These are phyloP conservation scores for Blastobasis adustella DNA, from an alignment of 2,888 invertebrate genomes.

Conservation along the genomic window DNA sequence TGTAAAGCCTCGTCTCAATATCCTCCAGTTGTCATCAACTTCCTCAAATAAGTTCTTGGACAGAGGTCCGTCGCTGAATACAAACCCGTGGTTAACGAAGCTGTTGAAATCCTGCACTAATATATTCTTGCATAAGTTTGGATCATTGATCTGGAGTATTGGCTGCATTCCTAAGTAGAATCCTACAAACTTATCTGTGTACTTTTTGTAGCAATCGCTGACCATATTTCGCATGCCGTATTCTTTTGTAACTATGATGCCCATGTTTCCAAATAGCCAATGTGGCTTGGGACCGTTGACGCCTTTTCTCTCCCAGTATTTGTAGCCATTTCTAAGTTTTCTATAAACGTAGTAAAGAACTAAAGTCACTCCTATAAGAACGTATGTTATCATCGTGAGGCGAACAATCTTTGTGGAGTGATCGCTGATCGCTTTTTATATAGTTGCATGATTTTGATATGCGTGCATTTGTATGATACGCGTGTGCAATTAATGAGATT, in stretches of 20 bases:
- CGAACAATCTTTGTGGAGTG: too few species aligned
- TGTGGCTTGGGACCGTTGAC: slow-evolving; percentile 5
- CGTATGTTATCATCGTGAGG: too few species aligned
- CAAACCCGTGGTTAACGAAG: slow-evolving; percentile 27
- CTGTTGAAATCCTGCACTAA: slow-evolving; percentile 27
- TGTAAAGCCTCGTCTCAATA: slow-evolving; percentile 31
- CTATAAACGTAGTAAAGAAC: too few species aligned
- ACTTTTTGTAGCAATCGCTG: slow-evolving; percentile 14
- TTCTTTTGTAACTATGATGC: background rate
- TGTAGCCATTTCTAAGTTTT: background rate
- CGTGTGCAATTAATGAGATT: too few species aligned
- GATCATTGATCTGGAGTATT: slow-evolving; percentile 26
- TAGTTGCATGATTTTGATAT: too few species aligned
- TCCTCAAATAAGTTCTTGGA: slow-evolving; percentile 27
- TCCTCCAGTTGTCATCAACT: slow-evolving; percentile 35
- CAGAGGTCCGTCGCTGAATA: slow-evolving; percentile 19
- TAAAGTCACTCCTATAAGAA: too few species aligned
- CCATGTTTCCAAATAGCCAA: slow-evolving; percentile 3
- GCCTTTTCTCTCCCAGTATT: slow-evolving; percentile 5
- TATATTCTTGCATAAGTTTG: slow-evolving; percentile 26
- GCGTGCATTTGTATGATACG: too few species aligned
- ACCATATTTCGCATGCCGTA: slow-evolving; percentile 9
- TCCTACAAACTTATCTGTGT: slow-evolving; percentile 29
- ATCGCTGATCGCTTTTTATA: too few species aligned
- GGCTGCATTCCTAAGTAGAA: slow-evolving; percentile 25